Base-by-base conservation (phyloP, 1,140 invertebrate genomes). In the Grapholita molesta region DNA sequence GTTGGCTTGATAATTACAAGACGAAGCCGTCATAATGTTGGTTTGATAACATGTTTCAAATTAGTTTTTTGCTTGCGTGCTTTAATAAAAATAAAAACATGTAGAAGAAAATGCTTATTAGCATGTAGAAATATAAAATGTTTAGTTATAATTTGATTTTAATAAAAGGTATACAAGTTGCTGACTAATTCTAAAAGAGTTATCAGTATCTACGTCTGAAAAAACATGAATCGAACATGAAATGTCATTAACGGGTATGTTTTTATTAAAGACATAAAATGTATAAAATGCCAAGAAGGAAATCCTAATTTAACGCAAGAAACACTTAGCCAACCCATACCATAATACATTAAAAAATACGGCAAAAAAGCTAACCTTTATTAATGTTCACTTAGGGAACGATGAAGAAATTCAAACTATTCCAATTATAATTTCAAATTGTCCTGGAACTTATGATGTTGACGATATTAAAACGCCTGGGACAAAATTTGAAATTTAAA, bases 321-420 rank as follows among this genome's bases (percentile, higher is more conserved):
- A 48, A 15, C 42, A 48, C 42, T 48, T 48, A 48, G 5, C n/a
- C 38, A 7, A 18, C 4, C 1, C n/a, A 18, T 30, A n/a, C n/a
- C n/a, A 9, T 15, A 38, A 15, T n/a, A n/a, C 42, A 21, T 21
- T 48, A 48, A 48, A 48, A 48, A 48, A 18, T 21, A 21, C 18
- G 12, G 21, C n/a, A 21, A 48, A 48, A 48, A 48, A 48, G 18
- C 18, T 48, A 48, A 48, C 42, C 15, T 48, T 48, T 48, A 48
- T 21, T 48, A 48, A 48, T 7, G 42, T 21, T 48, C 42, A 48
- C 42, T 48, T 28, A 30, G 24, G 25, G 55, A 15, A 61, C 55
- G 25, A 32, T 61, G 55, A 61, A 61, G 55, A 61, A 61, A 61
- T 61, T 61, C 24, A 61, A 61, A 61, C 23, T 48, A 61, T 61